Evolutionary conservation across 2,113 vertebrate species (phyloP).

Genomic region (Thunnus thynnus): DNA sequence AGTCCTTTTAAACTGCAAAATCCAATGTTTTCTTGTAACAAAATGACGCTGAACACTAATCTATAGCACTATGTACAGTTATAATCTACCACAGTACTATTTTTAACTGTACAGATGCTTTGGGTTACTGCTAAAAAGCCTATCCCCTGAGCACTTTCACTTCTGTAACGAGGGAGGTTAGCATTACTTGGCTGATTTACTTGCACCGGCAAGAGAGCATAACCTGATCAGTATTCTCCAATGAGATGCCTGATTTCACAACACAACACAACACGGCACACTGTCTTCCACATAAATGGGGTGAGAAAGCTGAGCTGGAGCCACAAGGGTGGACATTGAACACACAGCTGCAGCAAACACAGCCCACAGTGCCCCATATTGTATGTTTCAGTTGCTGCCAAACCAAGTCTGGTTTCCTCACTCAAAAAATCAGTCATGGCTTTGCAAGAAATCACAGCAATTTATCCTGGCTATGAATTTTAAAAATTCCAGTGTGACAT

Average conservation of each 20-base stretch:
- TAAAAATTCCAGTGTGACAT: neutral
- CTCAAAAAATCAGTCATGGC: neutral
- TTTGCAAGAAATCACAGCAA: neutral
- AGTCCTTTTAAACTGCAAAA: neutral
- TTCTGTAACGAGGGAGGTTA: slow-evolving; percentile 12
- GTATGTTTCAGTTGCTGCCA: neutral
- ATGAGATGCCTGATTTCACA: slow-evolving; percentile 11
- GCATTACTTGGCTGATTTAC: slow-evolving; percentile 22
- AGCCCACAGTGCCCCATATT: neutral
- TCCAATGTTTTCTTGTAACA: neutral
- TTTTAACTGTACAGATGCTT: slow-evolving; percentile 17
- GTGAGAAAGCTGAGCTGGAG: neutral
- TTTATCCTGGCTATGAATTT: neutral
- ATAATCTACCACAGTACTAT: neutral
- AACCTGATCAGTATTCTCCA: slow-evolving; percentile 49
- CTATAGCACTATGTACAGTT: neutral
- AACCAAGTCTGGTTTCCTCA: neutral
- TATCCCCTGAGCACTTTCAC: neutral
- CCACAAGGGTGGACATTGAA: slow-evolving; percentile 2
- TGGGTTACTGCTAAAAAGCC: slow-evolving; percentile 5
- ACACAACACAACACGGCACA: slow-evolving; percentile 7
- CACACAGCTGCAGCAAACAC: slow-evolving; percentile 1
- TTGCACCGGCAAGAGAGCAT: slow-evolving; percentile 20
- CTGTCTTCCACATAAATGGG: slow-evolving; percentile 34
- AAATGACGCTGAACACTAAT: slow-evolving; percentile 19